These are phyloP conservation scores for Catocala sponsa DNA, from an alignment of 2,888 invertebrate genomes.

Conservation along the genomic window DNA sequence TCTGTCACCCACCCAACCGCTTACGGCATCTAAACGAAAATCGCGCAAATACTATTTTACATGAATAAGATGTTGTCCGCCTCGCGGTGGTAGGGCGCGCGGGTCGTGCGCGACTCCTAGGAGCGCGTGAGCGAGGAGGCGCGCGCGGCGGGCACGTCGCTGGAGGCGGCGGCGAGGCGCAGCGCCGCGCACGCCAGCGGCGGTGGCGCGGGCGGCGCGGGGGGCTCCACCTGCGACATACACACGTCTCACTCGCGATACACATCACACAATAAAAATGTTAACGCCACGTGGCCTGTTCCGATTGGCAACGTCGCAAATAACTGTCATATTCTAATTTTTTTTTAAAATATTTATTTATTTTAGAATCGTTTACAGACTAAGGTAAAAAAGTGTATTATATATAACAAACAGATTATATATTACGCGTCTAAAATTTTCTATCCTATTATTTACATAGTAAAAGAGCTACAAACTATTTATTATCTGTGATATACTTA, in stretches of 20 bases:
- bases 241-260: neutral
- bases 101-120: conserved; percentile 3
- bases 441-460: no score
- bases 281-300: no score
- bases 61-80: neutral
- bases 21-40: neutral
- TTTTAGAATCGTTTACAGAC: no score
- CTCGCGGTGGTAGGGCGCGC: neutral
- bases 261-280: neutral
- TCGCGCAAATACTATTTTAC: conserved; percentile 4
- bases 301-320: no score
- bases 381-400: no score
- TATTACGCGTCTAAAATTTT: no score
- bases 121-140: conserved; percentile 34
- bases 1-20: neutral
- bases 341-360: no score
- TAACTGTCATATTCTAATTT: no score
- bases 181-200: conserved; percentile 72
- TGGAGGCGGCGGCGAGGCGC: conserved; percentile 70
- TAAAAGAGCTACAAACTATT: no score
- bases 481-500: no score
- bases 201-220: conserved; percentile 76
- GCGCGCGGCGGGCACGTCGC: conserved; percentile 47
- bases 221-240: conserved; percentile 60
- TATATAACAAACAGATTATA: no score